phyloP scores from a whole-genome alignment of 2,797 vertebrate genomes.

The Rallus crepitans region DNA sequence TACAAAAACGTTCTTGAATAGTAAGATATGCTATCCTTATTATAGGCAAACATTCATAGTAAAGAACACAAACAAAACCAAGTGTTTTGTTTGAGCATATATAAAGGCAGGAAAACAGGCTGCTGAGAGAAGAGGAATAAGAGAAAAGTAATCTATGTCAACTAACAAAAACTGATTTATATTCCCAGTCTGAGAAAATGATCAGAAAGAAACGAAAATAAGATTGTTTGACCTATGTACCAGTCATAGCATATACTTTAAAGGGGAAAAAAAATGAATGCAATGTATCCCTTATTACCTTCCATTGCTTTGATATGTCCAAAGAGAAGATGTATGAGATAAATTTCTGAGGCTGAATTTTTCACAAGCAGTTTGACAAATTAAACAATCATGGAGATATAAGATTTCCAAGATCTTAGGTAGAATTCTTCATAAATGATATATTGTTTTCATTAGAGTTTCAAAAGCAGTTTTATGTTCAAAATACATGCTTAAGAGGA shows the following conservation, averaged over 20 bases:
- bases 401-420: constrained; percentile 44
- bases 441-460: constrained; percentile 53
- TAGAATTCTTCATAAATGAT: constrained; percentile 54
- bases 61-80: constrained; percentile 22
- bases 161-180: constrained; percentile 50
- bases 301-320: constrained; percentile 18
- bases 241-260: constrained; percentile 38
- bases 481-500: constrained; percentile 2
- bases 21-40: constrained; percentile 12
- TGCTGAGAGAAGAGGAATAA: neutral
- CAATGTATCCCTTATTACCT: constrained; percentile 40
- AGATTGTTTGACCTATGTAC: constrained; percentile 54
- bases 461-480: constrained; percentile 32
- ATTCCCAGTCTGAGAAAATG: constrained; percentile 39
- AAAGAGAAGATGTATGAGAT: constrained; percentile 44
- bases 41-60: constrained; percentile 28
- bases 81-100: neutral
- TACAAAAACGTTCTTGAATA: constrained; percentile 1
- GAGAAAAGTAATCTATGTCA: constrained; percentile 57
- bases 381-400: constrained; percentile 60
- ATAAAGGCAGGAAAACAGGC: neutral
- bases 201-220: constrained; percentile 56
- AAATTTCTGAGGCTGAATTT: constrained; percentile 49
- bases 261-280: neutral
- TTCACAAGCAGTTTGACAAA: constrained; percentile 60